Evolutionary conservation across 1,140 invertebrate genomes (phyloP), one percentile per base, ranked within the genome.

Genomic region (Pissodes strobi): DNA sequence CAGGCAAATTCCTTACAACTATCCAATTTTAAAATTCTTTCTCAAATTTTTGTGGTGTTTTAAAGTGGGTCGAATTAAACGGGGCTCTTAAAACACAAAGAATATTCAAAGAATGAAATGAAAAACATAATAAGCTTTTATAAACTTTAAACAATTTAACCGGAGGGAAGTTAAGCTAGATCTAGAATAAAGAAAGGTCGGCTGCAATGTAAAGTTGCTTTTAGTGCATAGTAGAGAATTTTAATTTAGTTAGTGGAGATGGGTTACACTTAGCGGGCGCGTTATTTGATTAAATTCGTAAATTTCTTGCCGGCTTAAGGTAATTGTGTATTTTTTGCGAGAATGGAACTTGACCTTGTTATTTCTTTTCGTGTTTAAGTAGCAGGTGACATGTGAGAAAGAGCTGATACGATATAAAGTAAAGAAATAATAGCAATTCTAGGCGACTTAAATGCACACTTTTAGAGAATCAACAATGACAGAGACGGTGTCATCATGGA

Each of bases 201-300:
- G 61, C 51, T 48, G 61, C 61, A 56, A 64, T 53, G 48, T 62
- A 53, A 62, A 52, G 51, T 64, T 64, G 61, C 61, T 56, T 64
- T 64, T 63, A 63, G 58, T 63, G 60, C 60, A 63, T 21, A 63
- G 49, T 46, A 22, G 60, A 63, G 60, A 63, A 63, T 63, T 55
- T 63, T 64, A 64, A 64, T 64, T 64, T 64, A 52, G 61, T 64
- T 64, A 64, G 61, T 64, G 51, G 61, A 64, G 61, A 64, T 64
- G 61, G 61, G 61, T 64, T 64, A 56, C 61, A 64, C 51, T 64
- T 64, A 55, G 61, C 52, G 48, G 52, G 48, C 21, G 61, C 51
- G 51, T 52, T 56, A 56, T 64, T 64, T 64, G 61, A 64, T 64
- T 64, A 64, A 64, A 64, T 64, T 64, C 56, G 61, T 43, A 48